Evolutionary conservation across 2,888 invertebrate genomes (phyloP).

Genomic region (Limnephilus lunatus): DNA sequence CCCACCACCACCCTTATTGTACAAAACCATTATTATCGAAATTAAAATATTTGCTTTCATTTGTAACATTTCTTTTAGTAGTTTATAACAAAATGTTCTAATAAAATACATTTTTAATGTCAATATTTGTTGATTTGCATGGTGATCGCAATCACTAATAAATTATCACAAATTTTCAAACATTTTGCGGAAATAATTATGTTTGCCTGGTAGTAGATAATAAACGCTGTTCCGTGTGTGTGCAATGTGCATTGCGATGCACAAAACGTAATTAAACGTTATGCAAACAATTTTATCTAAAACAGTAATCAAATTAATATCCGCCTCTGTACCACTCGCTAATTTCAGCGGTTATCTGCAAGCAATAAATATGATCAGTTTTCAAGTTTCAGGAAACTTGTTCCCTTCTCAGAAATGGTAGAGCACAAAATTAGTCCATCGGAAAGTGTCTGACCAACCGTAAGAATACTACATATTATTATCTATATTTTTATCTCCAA

Average conservation of each 20-base stretch:
- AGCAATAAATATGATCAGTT: constrained; percentile 59
- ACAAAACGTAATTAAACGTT: background rate
- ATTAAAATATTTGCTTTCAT: no score
- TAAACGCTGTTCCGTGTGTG: background rate
- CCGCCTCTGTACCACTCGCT: constrained; percentile 6
- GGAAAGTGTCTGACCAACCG: background rate
- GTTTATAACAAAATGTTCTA: no score
- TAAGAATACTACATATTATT: background rate
- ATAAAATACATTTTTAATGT: no score
- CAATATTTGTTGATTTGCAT: no score
- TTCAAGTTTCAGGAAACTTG: constrained; percentile 53
- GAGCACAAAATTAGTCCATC: background rate
- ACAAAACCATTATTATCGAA: no score
- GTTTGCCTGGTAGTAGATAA: background rate
- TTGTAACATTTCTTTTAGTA: no score
- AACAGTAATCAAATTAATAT: constrained; percentile 25
- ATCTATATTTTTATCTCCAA: background rate
- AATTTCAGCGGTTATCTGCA: constrained; percentile 53
- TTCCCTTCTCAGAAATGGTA: background rate
- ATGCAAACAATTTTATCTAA: background rate
- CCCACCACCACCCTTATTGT: no score
- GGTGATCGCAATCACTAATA: background rate
- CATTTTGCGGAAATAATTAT: background rate
- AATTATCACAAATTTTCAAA: background rate
- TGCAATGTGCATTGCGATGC: background rate